Base-by-base conservation (phyloP, 2,888 invertebrate genomes). In the Exocentrus adspersus region DNA sequence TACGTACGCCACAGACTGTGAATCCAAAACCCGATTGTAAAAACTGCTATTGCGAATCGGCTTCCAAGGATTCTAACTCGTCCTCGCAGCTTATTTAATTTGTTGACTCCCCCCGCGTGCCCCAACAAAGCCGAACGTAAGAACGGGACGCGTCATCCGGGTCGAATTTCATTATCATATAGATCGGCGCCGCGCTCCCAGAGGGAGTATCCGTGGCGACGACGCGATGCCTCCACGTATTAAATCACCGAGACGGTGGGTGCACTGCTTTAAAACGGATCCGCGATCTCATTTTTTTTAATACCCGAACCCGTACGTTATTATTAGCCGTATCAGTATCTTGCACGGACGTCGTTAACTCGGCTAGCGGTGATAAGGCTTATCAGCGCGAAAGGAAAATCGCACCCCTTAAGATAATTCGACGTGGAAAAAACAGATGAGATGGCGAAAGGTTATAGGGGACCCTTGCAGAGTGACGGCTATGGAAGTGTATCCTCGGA, bases 391-490 rank as follows among this genome's bases (percentile, higher is more conserved):
- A 21, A 5, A 21, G 54, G 42, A 54, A n/a, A 43, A 43, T 43
- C 19, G 43, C 54, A 14, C 10, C 24, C 30, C 14, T 10, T 28
- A 42, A 28, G 54, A 45, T 54, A 54, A 54, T 42, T 54, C 43
- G 54, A 54, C 43, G 42, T 20, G 20, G 53, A 42, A 53, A 53
- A 52, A 53, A 53, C 53, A 21, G 30, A 37, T 17, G 54, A 54
- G 42, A 43, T 54, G 43, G 30, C 43, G 30, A 12, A 42, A 21
- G 43, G 16, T 43, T 42, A 5, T 10, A 12, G 37, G 24, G 52
- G n/a, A n/a, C 24, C 16, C 24, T 16, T 21, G 28, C 5, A 28
- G 21, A 43, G 54, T 24, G 28, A 48, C 10, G 28, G 19, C 24
- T 48, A 16, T 48, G 24, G 20, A 17, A 7, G 24, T 46, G 20